phyloP scores from a whole-genome alignment of 2,888 invertebrate genomes.

The Ecliptopera silaceata region DNA sequence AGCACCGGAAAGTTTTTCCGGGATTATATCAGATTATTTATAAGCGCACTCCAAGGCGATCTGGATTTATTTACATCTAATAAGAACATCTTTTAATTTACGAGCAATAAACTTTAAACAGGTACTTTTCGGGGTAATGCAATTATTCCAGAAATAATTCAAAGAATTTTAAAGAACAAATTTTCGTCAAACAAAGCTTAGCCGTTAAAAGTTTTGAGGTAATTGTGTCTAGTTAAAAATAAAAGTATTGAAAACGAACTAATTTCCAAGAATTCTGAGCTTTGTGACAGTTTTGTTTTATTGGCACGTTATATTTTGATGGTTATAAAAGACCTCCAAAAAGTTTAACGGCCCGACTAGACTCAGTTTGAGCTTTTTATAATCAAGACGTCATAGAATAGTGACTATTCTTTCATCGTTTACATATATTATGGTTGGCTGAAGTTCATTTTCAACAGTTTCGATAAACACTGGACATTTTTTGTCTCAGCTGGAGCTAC shows the following conservation, averaged over 20 bases:
- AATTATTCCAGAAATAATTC: not conserved
- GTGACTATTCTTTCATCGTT: slow-evolving; percentile 32
- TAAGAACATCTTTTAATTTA: slow-evolving; percentile 1
- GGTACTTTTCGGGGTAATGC: not conserved
- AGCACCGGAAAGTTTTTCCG: slow-evolving; percentile 27
- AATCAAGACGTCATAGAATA: slow-evolving; percentile 49
- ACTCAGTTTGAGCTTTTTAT: slow-evolving; percentile 52
- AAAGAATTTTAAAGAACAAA: no score
- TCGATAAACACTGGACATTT: slow-evolving; percentile 31
- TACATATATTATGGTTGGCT: slow-evolving; percentile 22
- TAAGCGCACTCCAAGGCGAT: slow-evolving; percentile 23
- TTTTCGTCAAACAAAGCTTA: not conserved
- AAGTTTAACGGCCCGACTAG: slow-evolving; percentile 47
- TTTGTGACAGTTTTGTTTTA: slow-evolving; percentile 30
- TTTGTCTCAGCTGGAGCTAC: slow-evolving; percentile 23
- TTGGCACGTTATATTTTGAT: slow-evolving; percentile 36
- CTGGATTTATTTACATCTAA: slow-evolving; percentile 17
- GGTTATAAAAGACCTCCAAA: slow-evolving; percentile 39
- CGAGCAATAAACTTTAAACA: slow-evolving; percentile 2
- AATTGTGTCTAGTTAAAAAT: not conserved
- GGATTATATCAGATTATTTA: slow-evolving; percentile 25
- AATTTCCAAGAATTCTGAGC: slow-evolving; percentile 4
- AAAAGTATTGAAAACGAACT: not conserved
- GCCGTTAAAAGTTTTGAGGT: not conserved
- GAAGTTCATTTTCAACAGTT: slow-evolving; percentile 28